Base-by-base conservation (phyloP, 2,113 vertebrate species). In the Catharus minimus region DNA sequence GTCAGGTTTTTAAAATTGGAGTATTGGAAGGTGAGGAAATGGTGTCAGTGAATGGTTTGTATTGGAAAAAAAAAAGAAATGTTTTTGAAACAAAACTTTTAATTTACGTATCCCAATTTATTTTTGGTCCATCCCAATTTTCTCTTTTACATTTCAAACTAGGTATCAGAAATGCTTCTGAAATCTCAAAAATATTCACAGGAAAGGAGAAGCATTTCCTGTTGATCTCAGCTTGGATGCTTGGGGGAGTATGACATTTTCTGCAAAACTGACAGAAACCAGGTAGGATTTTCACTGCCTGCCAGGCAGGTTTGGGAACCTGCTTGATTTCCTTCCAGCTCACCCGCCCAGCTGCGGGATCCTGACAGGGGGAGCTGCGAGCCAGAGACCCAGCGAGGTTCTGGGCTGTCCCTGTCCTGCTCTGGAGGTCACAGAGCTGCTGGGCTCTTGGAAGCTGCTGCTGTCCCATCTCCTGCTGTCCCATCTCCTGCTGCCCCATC, bases 221-320 rank as follows among this genome's bases (percentile, higher is more conserved):
- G 58, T 92, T 82, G 77, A 47, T 84, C 85, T 52, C 82, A 52
- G n/a, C 50, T 82, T 77, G 78, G 58, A 9, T 86, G 47, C 52
- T 80, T 85, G 82, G 13, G 16, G 19, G 39, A 86, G 20, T n/a
- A 24, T 50, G 90, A 32, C n/a, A 74, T 71, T 92, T 84, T 82
- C 79, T 62, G 41, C 68, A 72, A 73, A 87, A 87, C 1, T 84
- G 77, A 69, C 58, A 76, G 80, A 75, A 86, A 78, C 41, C 86
- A 86, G 88, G 90, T 58, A 79, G 62, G 78, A 28, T 89, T 90
- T 84, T 76, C 86, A 53, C 21, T 73, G 73, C 92, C 74, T 92
- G 86, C 86, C 86, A 79, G 86, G 88, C 94, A 76, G 88, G 86
- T 91, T 94, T 88, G 84, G 14, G 55, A 90, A 94, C 78, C 81